These are phyloP conservation scores for rat (Rattus norvegicus) DNA, from an alignment of 2,113 vertebrate species.

Conservation along the genomic window GRCr8 NC_086031.1:57255501-57256000, in stretches of 20 bases:
- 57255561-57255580: neutral
- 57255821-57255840: neutral
- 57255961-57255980: neutral
- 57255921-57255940: neutral
- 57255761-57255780: neutral
- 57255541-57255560: neutral
- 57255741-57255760: neutral
- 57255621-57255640: no score
- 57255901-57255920: neutral
- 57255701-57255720: neutral
- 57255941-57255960: neutral
- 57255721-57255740: neutral
- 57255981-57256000: neutral
- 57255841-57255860: conserved; percentile 18
- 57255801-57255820: neutral
- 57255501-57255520: neutral
- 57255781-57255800: neutral
- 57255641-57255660: neutral
- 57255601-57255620: neutral
- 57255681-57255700: neutral
- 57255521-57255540: neutral
- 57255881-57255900: neutral
- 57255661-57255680: no score
- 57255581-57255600: neutral
- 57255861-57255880: neutral